Conservation (phyloP, 2,797 vertebrate species). For the Tadarida brasiliensis region DNA sequence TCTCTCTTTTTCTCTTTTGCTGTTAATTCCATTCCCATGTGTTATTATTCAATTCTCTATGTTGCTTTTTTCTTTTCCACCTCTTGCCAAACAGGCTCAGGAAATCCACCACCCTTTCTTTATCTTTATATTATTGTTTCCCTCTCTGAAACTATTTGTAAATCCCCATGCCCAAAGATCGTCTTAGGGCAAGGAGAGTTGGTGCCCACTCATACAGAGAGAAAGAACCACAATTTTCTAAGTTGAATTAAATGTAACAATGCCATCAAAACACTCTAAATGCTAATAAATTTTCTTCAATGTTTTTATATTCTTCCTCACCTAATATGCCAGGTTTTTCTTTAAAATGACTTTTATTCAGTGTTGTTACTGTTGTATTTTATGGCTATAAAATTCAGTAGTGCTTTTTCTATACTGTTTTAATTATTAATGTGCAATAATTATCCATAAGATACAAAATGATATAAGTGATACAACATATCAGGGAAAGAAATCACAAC, state of each 20-base stretch:
- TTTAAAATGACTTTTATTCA: slow-evolving; percentile 22
- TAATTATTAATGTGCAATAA: neutral
- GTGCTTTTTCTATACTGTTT: slow-evolving; percentile 15
- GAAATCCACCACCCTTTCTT: neutral
- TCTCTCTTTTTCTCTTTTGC: neutral
- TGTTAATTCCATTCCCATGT: neutral
- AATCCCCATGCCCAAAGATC: neutral
- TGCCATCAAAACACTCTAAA: neutral
- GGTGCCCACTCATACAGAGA: neutral
- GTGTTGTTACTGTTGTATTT: neutral
- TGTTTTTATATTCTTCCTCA: neutral
- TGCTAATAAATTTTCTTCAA: neutral
- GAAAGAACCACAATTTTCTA: neutral
- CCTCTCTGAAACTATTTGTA: neutral
- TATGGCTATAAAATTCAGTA: slow-evolving; percentile 2
- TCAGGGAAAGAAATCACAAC: neutral
- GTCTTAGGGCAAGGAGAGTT: neutral
- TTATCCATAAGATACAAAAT: neutral
- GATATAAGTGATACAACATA: neutral
- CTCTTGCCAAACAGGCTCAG: neutral
- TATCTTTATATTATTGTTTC: neutral
- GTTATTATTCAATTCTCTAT: neutral
- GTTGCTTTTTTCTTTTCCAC: neutral
- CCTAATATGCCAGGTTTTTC: neutral
- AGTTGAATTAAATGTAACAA: neutral